Conservation (phyloP, 2,888 invertebrate species). For the Priocnemis perturbator region DNA sequence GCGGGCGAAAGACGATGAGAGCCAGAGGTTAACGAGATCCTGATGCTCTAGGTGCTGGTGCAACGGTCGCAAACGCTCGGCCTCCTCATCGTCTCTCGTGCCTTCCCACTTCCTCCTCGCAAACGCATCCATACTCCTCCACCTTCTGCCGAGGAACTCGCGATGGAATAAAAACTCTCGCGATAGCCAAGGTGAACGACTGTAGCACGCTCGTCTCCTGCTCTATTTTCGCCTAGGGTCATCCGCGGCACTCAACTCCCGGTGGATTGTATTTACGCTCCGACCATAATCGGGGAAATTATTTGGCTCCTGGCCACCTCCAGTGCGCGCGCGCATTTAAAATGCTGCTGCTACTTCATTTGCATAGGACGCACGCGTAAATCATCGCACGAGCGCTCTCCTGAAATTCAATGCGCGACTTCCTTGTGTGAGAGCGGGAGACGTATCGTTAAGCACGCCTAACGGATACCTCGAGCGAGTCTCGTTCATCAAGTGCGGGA, state of each 20-base stretch:
- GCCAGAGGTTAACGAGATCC: slow-evolving; percentile 54
- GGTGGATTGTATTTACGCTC: slow-evolving; percentile 35
- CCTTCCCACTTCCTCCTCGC: background rate
- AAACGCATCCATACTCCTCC: too few relatives aligned
- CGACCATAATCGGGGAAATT: slow-evolving; percentile 34
- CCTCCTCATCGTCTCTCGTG: too few relatives aligned
- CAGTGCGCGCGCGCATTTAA: background rate
- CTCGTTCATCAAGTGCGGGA: too few relatives aligned
- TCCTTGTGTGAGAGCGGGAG: slow-evolving; percentile 38
- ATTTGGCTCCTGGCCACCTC: slow-evolving; percentile 11
- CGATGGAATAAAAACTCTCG: too few relatives aligned
- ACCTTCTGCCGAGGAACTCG: too few relatives aligned
- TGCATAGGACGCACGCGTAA: slow-evolving; percentile 46
- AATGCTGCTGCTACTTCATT: slow-evolving; percentile 25
- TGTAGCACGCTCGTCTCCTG: slow-evolving; percentile 1
- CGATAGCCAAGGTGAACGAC: too few relatives aligned
- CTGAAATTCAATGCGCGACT: slow-evolving; percentile 20
- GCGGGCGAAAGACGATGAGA: slow-evolving; percentile 22
- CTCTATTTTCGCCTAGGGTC: slow-evolving; percentile 32
- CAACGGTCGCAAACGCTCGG: background rate
- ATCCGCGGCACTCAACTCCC: slow-evolving; percentile 30
- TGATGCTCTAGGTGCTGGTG: slow-evolving; percentile 30
- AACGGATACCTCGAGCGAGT: slow-evolving; percentile 21
- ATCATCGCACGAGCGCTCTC: slow-evolving; percentile 37
- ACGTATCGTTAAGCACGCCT: slow-evolving; percentile 25